Conservation (phyloP, 64 coral and sea anemone genomes). For the Montipora foliosa region DNA sequence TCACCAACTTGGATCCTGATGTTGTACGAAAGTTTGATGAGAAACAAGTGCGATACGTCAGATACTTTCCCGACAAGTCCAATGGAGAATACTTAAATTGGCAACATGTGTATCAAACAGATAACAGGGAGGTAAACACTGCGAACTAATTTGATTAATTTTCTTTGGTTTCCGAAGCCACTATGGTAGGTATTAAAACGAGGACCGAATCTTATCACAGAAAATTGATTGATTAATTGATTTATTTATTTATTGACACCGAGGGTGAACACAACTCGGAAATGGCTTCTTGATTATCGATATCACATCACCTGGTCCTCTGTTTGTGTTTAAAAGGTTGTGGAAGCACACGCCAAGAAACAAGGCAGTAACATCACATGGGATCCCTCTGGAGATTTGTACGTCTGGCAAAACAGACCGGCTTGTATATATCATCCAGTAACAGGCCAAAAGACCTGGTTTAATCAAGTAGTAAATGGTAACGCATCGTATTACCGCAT, state of each 20-base stretch:
- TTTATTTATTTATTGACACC: too few relatives aligned
- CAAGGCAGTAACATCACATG: slow-evolving; percentile 55
- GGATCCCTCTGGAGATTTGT: slow-evolving; percentile 21
- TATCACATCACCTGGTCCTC: neutral
- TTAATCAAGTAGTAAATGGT: slow-evolving; percentile 21
- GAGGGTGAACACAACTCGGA: too few relatives aligned
- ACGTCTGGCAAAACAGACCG: slow-evolving; percentile 49
- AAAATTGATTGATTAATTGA: too few relatives aligned
- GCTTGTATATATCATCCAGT: slow-evolving; percentile 30
- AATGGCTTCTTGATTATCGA: neutral
- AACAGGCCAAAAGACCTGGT: slow-evolving; percentile 33
- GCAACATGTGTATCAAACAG: slow-evolving; percentile 64
- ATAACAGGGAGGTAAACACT: slow-evolving; percentile 38
- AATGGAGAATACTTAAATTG: slow-evolving; percentile 40
- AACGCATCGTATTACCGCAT: neutral
- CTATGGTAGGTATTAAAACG: too few relatives aligned
- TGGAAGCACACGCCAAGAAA: slow-evolving; percentile 25
- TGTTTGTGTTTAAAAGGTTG: neutral
- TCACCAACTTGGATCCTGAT: slow-evolving; percentile 55
- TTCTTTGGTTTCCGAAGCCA: neutral
- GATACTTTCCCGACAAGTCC: slow-evolving; percentile 27
- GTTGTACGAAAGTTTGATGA: slow-evolving; percentile 57
- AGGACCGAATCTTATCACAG: too few relatives aligned
- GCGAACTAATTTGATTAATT: neutral
- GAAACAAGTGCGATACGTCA: slow-evolving; percentile 48